phyloP scores from a whole-genome alignment of 2,888 invertebrate genomes.

The Lathronympha strigana region DNA sequence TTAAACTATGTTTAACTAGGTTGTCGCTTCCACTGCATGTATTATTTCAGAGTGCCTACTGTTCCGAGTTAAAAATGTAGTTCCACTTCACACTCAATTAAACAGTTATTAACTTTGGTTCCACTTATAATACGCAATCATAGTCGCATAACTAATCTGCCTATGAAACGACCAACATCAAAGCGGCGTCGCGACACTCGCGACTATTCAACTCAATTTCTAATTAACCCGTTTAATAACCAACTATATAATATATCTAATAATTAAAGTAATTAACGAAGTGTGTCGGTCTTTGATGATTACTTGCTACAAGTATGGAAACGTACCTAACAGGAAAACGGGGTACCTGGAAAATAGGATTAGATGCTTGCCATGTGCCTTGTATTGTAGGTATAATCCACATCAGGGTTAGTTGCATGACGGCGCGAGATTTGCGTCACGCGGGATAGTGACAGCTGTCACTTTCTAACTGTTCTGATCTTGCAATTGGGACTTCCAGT shows the following conservation, averaged over 20 bases:
- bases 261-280: constrained; percentile 1
- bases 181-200: not conserved
- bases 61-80: not conserved
- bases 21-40: no score
- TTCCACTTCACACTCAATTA: not conserved
- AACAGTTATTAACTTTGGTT: not conserved
- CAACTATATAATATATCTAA: not conserved
- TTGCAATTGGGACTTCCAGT: no score
- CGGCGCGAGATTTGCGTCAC: no score
- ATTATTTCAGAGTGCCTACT: not conserved
- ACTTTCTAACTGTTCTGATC: no score
- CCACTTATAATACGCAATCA: constrained; percentile 6
- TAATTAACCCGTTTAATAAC: constrained; percentile 17
- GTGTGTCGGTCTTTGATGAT: constrained; percentile 4
- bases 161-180: constrained; percentile 1
- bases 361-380: no score
- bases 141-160: constrained; percentile 5
- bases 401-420: no score
- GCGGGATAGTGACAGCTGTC: no score
- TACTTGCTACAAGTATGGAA: not conserved
- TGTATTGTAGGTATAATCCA: no score
- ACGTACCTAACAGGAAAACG: not conserved
- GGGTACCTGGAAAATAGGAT: no score
- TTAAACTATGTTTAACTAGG: no score
- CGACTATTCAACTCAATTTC: not conserved